Conservation (phyloP, 2,888 invertebrate genomes). For the Pterostichus niger region DNA sequence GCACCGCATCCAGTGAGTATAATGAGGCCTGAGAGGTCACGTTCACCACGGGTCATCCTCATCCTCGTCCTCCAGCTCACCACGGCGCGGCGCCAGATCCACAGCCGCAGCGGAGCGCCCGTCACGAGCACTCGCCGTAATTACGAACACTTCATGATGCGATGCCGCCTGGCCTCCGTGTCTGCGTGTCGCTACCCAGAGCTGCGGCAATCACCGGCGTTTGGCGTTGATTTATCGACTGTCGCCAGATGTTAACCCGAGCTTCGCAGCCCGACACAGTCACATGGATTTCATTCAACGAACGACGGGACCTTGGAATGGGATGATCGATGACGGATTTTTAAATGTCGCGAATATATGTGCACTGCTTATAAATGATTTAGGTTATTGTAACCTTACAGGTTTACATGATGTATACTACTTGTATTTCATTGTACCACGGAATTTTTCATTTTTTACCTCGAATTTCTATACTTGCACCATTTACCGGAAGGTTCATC, state of each 20-base stretch:
- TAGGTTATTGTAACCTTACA: too few relatives aligned
- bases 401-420: too few relatives aligned
- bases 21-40: constrained; percentile 52
- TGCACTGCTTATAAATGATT: too few relatives aligned
- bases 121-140: constrained; percentile 28
- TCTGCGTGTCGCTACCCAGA: constrained; percentile 10
- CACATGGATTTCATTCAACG: constrained; percentile 12
- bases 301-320: too few relatives aligned
- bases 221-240: constrained; percentile 54
- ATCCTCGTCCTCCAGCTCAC: not conserved
- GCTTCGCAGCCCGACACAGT: constrained; percentile 18
- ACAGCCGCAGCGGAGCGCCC: constrained; percentile 7
- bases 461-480: too few relatives aligned
- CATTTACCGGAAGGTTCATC: too few relatives aligned
- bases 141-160: constrained; percentile 33
- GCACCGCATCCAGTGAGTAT: constrained; percentile 8
- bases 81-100: constrained; percentile 49
- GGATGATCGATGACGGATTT: too few relatives aligned
- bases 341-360: too few relatives aligned
- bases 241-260: constrained; percentile 44
- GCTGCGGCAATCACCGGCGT: constrained; percentile 21
- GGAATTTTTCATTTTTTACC: too few relatives aligned
- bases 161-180: not conserved
- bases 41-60: constrained; percentile 42
- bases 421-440: too few relatives aligned